These are phyloP conservation scores for Xyliphius kryptos DNA, from an alignment of 2,113 vertebrate genomes.

Conservation along the genomic window DNA sequence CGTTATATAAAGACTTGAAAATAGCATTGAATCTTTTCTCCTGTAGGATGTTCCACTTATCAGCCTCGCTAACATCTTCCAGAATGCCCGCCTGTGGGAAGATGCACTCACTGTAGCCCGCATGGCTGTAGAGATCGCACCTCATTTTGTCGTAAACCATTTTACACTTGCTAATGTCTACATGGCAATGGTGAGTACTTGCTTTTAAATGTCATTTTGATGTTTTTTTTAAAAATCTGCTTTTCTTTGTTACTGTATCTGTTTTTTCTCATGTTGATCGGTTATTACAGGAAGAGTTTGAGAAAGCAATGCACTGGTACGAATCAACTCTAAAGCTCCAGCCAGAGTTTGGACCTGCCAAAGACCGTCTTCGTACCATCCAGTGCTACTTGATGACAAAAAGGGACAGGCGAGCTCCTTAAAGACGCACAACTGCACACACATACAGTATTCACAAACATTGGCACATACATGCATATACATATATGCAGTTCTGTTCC, in stretches of 20 bases:
- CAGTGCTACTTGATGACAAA: conserved; percentile 94
- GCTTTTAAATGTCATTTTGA: too few species aligned
- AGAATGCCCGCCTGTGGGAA: conserved; percentile 90
- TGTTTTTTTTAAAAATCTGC: too few species aligned
- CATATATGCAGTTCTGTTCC: too few species aligned
- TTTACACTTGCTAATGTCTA: conserved; percentile 97
- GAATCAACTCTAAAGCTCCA: conserved; percentile 95
- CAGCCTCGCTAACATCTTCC: conserved; percentile 96
- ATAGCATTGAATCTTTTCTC: too few species aligned
- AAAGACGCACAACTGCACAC: conserved; percentile 27
- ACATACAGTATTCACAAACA: not conserved
- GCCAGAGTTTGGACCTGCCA: conserved; percentile 94
- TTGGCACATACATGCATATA: not conserved
- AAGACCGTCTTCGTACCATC: conserved; percentile 92
- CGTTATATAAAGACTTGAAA: too few species aligned
- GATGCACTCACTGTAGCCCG: conserved; percentile 92
- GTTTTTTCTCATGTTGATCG: not conserved
- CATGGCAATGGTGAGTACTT: conserved; percentile 84
- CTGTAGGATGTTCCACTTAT: conserved; percentile 95
- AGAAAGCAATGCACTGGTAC: conserved; percentile 95
- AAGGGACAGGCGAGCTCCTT: conserved; percentile 83
- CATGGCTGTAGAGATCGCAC: conserved; percentile 96
- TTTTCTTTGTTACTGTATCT: too few species aligned
- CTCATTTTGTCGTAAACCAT: conserved; percentile 94
- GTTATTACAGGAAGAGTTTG: conserved; percentile 83